Percentiles rank a stretch among this genome's conserved stretches.
Conservation (phyloP, 2,888 invertebrate species). For the Dasysyrphus tricinctus region DNA sequence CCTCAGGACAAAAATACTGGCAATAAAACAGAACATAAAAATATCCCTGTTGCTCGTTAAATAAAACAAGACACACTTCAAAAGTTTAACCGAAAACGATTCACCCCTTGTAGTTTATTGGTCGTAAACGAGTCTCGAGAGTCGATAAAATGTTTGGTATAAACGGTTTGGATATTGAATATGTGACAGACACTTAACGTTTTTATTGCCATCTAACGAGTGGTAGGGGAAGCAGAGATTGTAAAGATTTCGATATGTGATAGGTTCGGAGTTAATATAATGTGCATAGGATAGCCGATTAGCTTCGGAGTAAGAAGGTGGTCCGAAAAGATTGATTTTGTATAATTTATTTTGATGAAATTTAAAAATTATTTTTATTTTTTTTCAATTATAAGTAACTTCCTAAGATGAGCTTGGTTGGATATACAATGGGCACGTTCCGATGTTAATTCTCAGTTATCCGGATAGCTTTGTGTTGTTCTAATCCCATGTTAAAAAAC, state of each 20-base stretch:
- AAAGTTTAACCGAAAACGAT: neutral
- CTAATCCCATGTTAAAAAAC: no score
- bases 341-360: neutral
- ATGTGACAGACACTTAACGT: slow-evolving; percentile 10
- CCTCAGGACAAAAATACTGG: slow-evolving; percentile 17
- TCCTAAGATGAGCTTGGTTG: no score
- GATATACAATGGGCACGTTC: no score
- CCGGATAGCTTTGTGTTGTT: no score
- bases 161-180: slow-evolving; percentile 62
- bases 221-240: slow-evolving; percentile 46
- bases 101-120: slow-evolving; percentile 50
- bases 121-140: slow-evolving; percentile 56
- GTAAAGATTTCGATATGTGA: neutral
- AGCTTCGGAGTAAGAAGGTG: neutral
- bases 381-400: no score
- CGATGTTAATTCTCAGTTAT: no score
- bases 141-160: slow-evolving; percentile 35
- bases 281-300: neutral
- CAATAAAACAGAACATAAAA: slow-evolving; percentile 26
- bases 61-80: slow-evolving; percentile 16
- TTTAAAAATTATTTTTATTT: neutral
- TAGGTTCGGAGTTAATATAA: neutral
- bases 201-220: slow-evolving; percentile 63
- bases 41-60: neutral
- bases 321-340: neutral